phyloP scores from a whole-genome alignment of 2,797 vertebrate genomes.

The Perodicticus potto region DNA sequence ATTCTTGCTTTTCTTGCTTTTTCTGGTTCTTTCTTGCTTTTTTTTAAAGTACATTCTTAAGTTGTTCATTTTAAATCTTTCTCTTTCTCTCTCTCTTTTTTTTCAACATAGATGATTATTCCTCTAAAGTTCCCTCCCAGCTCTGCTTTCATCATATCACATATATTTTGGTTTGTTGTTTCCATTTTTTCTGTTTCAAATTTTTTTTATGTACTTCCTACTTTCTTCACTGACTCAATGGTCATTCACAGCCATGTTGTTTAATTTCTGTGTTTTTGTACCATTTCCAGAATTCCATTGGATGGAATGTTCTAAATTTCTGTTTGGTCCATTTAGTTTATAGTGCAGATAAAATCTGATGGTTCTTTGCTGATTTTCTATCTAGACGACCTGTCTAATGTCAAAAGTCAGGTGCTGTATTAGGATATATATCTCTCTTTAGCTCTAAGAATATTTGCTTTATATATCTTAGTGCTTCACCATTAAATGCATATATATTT shows the following conservation, averaged over 20 bases:
- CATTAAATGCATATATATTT: neutral
- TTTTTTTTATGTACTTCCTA: neutral
- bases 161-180: neutral
- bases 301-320: neutral
- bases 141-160: neutral
- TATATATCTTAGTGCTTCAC: neutral
- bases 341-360: neutral
- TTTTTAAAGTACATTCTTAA: neutral
- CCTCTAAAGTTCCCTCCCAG: neutral
- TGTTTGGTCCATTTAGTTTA: neutral
- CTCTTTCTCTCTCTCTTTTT: neutral
- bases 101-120: neutral
- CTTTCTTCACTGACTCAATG: neutral
- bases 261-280: neutral
- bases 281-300: neutral
- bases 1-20: neutral
- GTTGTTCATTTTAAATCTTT: neutral
- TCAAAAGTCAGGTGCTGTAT: neutral
- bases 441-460: neutral
- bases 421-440: neutral
- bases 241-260: neutral
- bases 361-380: neutral
- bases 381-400: neutral
- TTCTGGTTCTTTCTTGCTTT: too few relatives aligned
- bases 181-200: neutral